Evolutionary conservation across 2,888 invertebrate genomes (phyloP), one percentile per base, ranked within the genome.

Genomic region (Zaprionus bogoriensis): DNA sequence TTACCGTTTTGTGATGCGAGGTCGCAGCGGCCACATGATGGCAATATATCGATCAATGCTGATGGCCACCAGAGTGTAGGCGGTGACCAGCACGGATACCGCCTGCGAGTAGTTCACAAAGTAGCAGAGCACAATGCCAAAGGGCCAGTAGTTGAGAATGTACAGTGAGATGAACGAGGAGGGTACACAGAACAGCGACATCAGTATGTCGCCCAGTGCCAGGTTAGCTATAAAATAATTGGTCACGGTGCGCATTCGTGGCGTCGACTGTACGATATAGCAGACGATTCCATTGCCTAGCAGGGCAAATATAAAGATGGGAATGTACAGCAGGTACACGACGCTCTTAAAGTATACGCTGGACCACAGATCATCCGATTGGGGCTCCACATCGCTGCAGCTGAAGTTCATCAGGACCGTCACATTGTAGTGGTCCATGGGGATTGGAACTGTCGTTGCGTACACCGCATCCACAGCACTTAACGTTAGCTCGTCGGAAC

Each of bases 151-250:
- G 87, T 95, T 94, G 38, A 96, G 92, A 73, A 97, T 92, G 47
- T 96, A 92, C 81, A 94, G 94, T 9, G 97, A 94, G 22, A 97
- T 94, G 85, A 96, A 97, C 1, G 97, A 95, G 87, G 97, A 97
- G 2, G 98, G 98, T 68, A 98, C 95, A 91, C 98, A 98, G 84
- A 98, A 95, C 20, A 96, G 88, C 0, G 97, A 96, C 95, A 98
- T 97, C 57, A 98, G 91, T 63, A 98, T 94, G 89, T 98, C 98
- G 36, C 98, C 96, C 32, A 97, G 92, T 0, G 98, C 97, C 71
- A 98, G 92, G 90, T 96, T 96, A 88, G 96, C 95, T 87, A 98
- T 96, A 90, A 98, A 97, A 90, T 94, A 96, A 90, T 98, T 98
- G 38, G 98, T 98, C 2, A 98, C 97, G 0, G 97, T 97, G 81